phyloP scores from a whole-genome alignment of 2,797 vertebrate genomes.

The Stomatorhinus walkeri region DNA sequence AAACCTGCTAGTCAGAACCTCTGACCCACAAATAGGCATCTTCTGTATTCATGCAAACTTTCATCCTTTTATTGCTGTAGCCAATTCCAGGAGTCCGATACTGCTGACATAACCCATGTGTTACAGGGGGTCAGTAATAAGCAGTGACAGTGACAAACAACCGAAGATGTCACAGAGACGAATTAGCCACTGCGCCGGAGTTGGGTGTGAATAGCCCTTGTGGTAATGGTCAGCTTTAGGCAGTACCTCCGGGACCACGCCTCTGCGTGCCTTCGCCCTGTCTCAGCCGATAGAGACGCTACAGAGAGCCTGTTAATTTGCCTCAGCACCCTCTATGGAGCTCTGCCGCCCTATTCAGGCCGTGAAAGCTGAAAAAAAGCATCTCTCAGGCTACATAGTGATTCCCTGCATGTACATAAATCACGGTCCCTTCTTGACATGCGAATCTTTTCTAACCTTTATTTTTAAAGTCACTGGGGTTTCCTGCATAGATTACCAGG shows the following conservation, averaged over 20 bases:
- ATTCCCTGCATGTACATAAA: neutral
- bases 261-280: neutral
- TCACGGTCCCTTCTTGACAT: neutral
- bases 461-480: neutral
- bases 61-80: neutral
- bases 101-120: neutral
- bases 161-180: neutral
- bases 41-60: neutral
- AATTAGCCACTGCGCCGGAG: neutral
- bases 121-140: neutral
- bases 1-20: neutral
- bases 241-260: neutral
- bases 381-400: neutral
- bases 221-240: neutral
- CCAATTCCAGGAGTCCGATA: neutral
- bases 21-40: neutral
- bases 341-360: neutral
- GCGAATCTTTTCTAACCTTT: neutral
- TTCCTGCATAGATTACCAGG: neutral
- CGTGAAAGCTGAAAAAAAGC: neutral
- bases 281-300: neutral
- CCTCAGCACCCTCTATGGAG: neutral
- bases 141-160: neutral
- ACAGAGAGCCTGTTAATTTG: neutral
- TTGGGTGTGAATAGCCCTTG: neutral